Evolutionary conservation across 2,888 invertebrate species (phyloP), one percentile per base, ranked within the genome.

Genomic region (Folsomia candida): DNA sequence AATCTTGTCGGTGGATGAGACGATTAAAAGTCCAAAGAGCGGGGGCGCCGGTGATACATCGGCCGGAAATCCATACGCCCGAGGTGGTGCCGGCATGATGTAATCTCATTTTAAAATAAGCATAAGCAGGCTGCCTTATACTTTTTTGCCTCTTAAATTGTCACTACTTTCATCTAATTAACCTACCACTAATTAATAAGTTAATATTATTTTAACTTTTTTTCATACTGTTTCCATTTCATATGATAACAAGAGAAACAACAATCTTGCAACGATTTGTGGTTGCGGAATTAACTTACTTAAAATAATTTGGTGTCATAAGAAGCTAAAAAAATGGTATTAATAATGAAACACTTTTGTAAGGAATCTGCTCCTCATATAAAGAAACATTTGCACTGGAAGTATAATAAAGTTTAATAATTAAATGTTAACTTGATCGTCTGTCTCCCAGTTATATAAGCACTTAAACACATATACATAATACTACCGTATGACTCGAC

Each of bases 1-100:
- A 82, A 92, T 99, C 80, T 87, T 99, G 6, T 97, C 97, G 0
- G 94, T 99, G 0, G 99, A 99, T 82, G 98, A 99, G 84, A 99
- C 99, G 0, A 95, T 99, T 80, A 97, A 95, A 85, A 96, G 94
- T 83, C 93, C 90, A 51, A 91, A 90, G 81, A 87, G 88, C 37
- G 86, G 85, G 9, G 81, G 81, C 11, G 83, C 84, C 69, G 84
- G 84, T 27, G 87, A 85, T 2, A 73, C 74, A 72, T 76, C 76
- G 29, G 78, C 79, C 58, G 70, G 70, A n/a, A 79, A 79, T 68
- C 79, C 79, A 9, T 79, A 79, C 57, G 67, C 28, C 14, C 54
- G 54, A 26, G 66, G 54, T 27, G 66, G 54, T 47, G 66, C 27
- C 22, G 57, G 66, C 11, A 66, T 54, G 66, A 66, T 27, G 54